phyloP scores from a whole-genome alignment of 1,140 invertebrate species.

The Coptotermes formosanus region DNA sequence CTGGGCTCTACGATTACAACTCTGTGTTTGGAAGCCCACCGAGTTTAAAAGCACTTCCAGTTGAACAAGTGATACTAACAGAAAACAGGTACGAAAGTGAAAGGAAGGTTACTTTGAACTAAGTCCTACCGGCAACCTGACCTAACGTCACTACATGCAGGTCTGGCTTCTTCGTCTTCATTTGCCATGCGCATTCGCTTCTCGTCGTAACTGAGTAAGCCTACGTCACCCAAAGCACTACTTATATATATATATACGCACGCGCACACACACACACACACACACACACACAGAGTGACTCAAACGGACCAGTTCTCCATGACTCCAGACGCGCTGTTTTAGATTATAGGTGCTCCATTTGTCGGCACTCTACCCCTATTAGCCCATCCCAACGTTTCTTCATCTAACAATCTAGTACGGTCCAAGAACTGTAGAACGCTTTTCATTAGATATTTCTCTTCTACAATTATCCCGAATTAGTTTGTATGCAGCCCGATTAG shows the following conservation, averaged over 20 bases:
- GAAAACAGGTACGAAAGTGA: background rate
- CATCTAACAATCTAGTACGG: too few relatives aligned
- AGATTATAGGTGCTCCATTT: background rate
- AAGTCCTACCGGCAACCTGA: background rate
- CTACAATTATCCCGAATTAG: too few relatives aligned
- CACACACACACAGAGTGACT: background rate
- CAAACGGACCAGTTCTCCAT: background rate
- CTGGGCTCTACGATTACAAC: too few relatives aligned
- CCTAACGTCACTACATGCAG: background rate
- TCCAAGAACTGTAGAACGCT: too few relatives aligned
- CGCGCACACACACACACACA: background rate
- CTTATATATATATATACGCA: background rate
- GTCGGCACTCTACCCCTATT: background rate
- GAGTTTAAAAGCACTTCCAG: too few relatives aligned
- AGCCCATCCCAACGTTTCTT: too few relatives aligned
- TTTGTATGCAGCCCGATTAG: too few relatives aligned
- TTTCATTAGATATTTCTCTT: too few relatives aligned
- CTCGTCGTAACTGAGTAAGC: background rate
- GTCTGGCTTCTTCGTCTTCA: background rate
- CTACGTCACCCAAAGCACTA: background rate
- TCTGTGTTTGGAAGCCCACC: too few relatives aligned
- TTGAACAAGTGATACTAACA: too few relatives aligned
- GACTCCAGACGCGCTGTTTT: background rate
- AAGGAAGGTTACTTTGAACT: background rate
- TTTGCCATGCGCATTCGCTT: background rate